Evolutionary conservation across 2,888 invertebrate species (phyloP).

Genomic region (Spisula solida): DNA sequence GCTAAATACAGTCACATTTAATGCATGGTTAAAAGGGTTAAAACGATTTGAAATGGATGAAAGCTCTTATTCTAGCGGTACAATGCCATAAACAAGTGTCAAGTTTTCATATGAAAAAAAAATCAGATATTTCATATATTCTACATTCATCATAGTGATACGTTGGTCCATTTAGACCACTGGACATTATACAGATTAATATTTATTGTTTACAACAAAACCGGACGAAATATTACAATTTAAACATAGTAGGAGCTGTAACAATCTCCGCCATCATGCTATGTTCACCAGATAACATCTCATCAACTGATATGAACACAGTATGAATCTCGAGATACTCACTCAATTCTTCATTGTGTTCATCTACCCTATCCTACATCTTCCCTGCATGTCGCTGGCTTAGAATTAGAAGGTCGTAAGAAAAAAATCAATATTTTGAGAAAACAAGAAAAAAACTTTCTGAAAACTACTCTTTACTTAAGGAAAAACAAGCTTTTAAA

Average conservation of each 20-base stretch:
- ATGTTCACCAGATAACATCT: background rate
- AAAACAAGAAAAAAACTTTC: too few relatives aligned
- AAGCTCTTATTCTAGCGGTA: background rate
- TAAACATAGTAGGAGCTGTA: constrained; percentile 1
- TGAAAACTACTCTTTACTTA: too few relatives aligned
- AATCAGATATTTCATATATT: background rate
- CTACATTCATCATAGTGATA: background rate
- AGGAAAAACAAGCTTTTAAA: too few relatives aligned
- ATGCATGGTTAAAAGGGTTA: too few relatives aligned
- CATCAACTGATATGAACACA: background rate
- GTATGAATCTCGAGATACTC: constrained; percentile 5
- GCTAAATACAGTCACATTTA: too few relatives aligned
- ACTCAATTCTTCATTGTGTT: background rate
- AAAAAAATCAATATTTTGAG: too few relatives aligned
- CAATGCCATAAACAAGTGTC: background rate
- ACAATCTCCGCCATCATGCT: background rate
- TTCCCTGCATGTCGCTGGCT: too few relatives aligned
- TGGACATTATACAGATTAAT: background rate
- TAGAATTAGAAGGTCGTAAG: too few relatives aligned
- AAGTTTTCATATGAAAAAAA: background rate
- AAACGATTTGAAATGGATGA: too few relatives aligned
- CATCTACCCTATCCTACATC: constrained; percentile 1
- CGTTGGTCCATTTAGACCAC: background rate
- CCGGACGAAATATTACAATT: background rate
- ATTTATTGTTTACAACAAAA: background rate